These are phyloP conservation scores for Scaptomyza flava DNA, from an alignment of 2,888 invertebrate genomes.

Conservation along the genomic window DNA sequence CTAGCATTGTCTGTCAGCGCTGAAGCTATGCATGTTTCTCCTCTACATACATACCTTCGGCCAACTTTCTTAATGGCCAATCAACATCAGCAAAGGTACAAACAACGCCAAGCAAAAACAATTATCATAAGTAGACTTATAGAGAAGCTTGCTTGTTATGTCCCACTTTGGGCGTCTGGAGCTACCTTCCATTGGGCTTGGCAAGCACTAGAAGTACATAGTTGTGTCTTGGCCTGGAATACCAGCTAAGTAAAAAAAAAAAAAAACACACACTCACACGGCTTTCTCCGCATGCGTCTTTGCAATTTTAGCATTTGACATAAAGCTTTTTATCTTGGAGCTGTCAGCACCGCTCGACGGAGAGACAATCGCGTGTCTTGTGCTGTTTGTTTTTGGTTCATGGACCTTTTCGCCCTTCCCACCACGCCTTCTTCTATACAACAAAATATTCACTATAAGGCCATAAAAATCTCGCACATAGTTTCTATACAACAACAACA, in stretches of 20 bases:
- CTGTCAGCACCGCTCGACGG: slow-evolving; percentile 66
- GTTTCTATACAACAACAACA: slow-evolving; percentile 34
- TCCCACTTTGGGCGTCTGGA: slow-evolving; percentile 60
- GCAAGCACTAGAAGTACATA: slow-evolving; percentile 1
- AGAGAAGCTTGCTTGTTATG: slow-evolving; percentile 42
- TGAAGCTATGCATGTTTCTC: slow-evolving; percentile 45
- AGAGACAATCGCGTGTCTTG: slow-evolving; percentile 74
- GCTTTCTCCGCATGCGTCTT: slow-evolving; percentile 70
- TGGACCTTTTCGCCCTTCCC: not conserved
- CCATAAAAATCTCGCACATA: slow-evolving; percentile 71
- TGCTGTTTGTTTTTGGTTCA: slow-evolving; percentile 57
- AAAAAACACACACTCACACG: slow-evolving; percentile 11
- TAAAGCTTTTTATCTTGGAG: slow-evolving; percentile 77
- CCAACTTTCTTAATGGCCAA: slow-evolving; percentile 71
- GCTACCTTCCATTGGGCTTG: slow-evolving; percentile 33
- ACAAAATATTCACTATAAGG: slow-evolving; percentile 62
- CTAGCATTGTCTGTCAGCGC: slow-evolving; percentile 52
- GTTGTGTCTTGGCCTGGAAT: slow-evolving; percentile 30
- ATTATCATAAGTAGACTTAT: slow-evolving; percentile 7
- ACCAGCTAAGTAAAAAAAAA: slow-evolving; percentile 8
- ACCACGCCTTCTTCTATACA: not conserved
- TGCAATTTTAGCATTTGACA: slow-evolving; percentile 76
- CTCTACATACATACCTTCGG: slow-evolving; percentile 34
- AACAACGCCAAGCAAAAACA: slow-evolving; percentile 20
- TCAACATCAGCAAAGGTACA: slow-evolving; percentile 55